Evolutionary conservation across 1,140 invertebrate species (phyloP), one percentile per base, ranked within the genome.

Genomic region (Rhyacophila brunnea): DNA sequence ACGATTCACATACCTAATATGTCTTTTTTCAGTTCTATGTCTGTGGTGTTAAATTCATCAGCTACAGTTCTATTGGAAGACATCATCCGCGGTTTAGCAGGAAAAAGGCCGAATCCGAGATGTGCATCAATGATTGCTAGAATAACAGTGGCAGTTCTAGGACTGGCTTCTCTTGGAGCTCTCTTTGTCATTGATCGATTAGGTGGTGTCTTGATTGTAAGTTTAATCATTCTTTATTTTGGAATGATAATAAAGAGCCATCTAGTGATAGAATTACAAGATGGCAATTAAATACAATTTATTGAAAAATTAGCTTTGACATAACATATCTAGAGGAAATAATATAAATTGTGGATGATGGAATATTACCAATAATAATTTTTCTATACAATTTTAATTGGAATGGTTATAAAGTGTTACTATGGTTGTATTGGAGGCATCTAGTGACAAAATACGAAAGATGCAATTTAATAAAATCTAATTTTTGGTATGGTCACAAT

Each of bases 41-140:
- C 90, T 0, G 90, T 91, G 4, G 87, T 90, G 4, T 70, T 93
- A 1, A 94, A 93, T 74, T 90, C 90, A 0, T 86, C 91, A 17
- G 85, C 91, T 0, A 83, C 90, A 19, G 89, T 93, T 0, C 81
- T 88, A 11, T 78, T 92, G 46, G 89, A 93, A 71, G 91, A 93
- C 71, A 86, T 93, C 60, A 75, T 92, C 68, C 91, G 83, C 74
- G 84, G 87, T 20, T 86, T 82, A 66, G 82, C 86, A 62, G 78
- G 78, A 50, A 68, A 83, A 52, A 77, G 84, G 14, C 74, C 88
- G 6, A 80, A 74, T 34, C 88, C 91, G 42, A 71, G 81, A 28
- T 69, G 67, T 1, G 82, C 85, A 13, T 84, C 79, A 0, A 75
- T 86, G 58, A 72, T 91, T 7, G 87, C 90, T 0, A 88, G 90